These are phyloP conservation scores for Drosophila paramelanica DNA, from an alignment of 2,888 invertebrate species.

Conservation along the genomic window DNA sequence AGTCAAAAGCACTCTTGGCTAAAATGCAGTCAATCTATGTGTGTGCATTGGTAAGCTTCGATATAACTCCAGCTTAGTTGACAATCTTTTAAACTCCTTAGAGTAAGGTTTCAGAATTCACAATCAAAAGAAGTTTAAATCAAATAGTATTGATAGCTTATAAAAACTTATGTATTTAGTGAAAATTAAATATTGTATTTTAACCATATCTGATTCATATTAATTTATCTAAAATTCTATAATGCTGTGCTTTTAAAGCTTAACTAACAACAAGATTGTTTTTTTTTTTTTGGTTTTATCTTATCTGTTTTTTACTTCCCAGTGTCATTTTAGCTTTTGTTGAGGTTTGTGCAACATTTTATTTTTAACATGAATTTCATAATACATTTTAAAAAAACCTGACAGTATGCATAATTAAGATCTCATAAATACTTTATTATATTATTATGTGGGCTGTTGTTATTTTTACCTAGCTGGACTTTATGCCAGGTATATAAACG, in stretches of 20 bases:
- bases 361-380: conserved; percentile 12
- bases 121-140: neutral
- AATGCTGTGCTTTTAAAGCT: no score
- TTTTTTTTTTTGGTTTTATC: neutral
- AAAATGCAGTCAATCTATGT: conserved; percentile 26
- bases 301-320: neutral
- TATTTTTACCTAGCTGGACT: conserved; percentile 42
- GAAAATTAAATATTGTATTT: no score
- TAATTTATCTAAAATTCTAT: no score
- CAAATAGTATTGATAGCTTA: neutral
- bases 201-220: no score
- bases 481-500: conserved; percentile 35
- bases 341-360: neutral
- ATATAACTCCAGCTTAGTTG: neutral
- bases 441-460: conserved; percentile 23
- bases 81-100: neutral
- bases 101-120: neutral
- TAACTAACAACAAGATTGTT: neutral
- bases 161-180: no score
- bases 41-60: neutral
- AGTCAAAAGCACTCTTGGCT: conserved; percentile 14
- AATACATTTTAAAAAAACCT: neutral
- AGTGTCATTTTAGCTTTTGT: neutral
- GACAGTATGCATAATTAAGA: conserved; percentile 3
- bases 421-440: conserved; percentile 26